phyloP scores from a whole-genome alignment of 2,113 vertebrate species.

The Todiramphus saurophagus region DNA sequence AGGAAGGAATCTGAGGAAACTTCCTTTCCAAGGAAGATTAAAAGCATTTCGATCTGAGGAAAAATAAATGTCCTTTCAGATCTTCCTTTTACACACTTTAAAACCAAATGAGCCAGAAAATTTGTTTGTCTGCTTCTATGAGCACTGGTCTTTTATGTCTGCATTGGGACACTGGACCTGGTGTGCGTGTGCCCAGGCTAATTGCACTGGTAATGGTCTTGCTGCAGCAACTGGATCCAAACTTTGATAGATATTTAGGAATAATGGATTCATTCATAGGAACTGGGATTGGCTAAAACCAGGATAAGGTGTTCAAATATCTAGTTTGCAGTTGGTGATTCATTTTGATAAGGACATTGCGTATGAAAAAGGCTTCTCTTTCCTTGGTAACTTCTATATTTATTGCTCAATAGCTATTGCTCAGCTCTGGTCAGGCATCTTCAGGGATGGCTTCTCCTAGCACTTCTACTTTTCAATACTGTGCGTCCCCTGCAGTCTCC shows the following conservation, averaged over 20 bases:
- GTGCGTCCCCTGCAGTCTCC: background rate
- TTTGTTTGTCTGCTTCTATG: conserved; percentile 16
- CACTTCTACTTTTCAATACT: background rate
- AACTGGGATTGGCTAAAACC: background rate
- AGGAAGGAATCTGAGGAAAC: conserved; percentile 8
- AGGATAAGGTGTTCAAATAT: background rate
- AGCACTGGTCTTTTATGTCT: background rate
- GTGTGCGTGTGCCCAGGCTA: background rate
- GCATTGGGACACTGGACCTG: background rate
- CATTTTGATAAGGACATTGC: background rate
- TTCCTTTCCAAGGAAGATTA: conserved; percentile 39
- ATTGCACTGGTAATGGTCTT: background rate
- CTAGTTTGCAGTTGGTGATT: background rate
- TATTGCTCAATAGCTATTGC: background rate
- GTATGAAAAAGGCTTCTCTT: background rate
- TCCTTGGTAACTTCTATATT: background rate
- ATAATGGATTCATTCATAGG: background rate
- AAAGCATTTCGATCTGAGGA: conserved; percentile 4
- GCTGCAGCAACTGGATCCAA: background rate
- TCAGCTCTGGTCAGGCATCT: background rate
- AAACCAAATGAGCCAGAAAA: conserved; percentile 53
- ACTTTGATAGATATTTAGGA: background rate
- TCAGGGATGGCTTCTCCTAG: background rate
- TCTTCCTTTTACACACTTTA: conserved; percentile 24
- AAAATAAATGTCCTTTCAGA: conserved; percentile 27